Evolutionary conservation across 2,797 vertebrate species (phyloP), one percentile per base, ranked within the genome.

Genomic region (Galago senegalensis): DNA sequence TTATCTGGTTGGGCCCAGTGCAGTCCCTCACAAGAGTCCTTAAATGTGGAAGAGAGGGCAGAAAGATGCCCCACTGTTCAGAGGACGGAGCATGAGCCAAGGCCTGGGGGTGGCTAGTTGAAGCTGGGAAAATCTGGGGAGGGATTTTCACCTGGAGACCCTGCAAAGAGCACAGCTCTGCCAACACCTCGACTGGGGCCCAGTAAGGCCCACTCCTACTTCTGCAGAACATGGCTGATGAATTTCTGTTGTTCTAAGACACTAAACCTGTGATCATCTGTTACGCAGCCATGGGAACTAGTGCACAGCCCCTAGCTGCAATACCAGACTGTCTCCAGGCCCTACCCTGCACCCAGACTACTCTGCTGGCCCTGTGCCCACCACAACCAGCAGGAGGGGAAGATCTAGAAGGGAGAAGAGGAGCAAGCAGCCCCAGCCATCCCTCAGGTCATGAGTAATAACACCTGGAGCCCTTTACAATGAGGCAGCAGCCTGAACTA

Each of bases 121-220:
- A 20, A 18, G 29, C 56, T 67, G 58, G 9, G 16, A 12, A 40
- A 29, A 18, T 56, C 61, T n/a, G 9, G 34, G 40, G 12, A 3
- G 49, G 13, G 16, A 6, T 7, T 14, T 43, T 56, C 2, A 21
- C 27, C 40, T 37, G 40, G 40, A 12, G 29, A 37, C 17, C 11
- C 34, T n/a, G 25, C 23, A 8, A 81, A 31, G 21, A 21, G 25
- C 23, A 37, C 8, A 29, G 65, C 65, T 14, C 29, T 4, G 11
- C 73, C 37, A 34, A 7, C 29, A 10, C 12, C 43, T 14, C 3
- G 0, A 5, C 4, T 34, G 4, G 16, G 1, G 16, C 37, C 16
- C 2, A 9, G 27, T 0, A 18, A 27, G 61, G 12, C 58, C 76
- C 1, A 6, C 8, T 21, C 1, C 0, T 60, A 21, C 12, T 5